A percentile compares a stretch with the other conserved stretches of the same genome.
Evolutionary conservation across 2,797 vertebrate genomes (phyloP).

Genomic region (Eupleurogrammus muticus): DNA sequence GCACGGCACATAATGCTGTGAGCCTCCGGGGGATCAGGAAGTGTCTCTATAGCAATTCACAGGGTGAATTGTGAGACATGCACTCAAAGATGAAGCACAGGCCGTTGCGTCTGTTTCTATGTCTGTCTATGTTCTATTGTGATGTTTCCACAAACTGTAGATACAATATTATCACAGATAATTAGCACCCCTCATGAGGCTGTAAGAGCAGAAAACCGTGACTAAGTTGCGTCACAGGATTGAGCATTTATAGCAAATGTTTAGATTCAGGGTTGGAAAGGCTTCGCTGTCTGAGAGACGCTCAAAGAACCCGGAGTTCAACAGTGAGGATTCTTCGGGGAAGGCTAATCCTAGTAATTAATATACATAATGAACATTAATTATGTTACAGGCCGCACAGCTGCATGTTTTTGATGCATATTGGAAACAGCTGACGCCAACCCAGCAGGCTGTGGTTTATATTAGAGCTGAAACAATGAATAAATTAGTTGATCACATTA

Average conservation of each 20-base stretch:
- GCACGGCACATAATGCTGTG: conserved; percentile 37
- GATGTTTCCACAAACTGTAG: conserved; percentile 24
- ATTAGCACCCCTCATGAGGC: conserved; percentile 7
- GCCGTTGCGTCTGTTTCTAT: conserved; percentile 13
- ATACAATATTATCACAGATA: conserved; percentile 16
- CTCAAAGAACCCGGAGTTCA: neutral
- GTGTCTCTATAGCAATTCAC: conserved; percentile 38
- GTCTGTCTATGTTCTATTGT: conserved; percentile 1
- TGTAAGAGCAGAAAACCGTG: conserved; percentile 2
- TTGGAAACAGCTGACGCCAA: too few relatives aligned
- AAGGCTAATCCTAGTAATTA: neutral
- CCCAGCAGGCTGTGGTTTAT: too few relatives aligned
- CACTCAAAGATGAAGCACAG: conserved; percentile 29
- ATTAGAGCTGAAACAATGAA: too few relatives aligned
- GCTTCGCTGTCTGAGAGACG: neutral
- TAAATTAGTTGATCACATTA: too few relatives aligned
- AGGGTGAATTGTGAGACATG: conserved; percentile 10
- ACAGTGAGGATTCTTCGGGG: neutral
- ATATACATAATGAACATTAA: neutral
- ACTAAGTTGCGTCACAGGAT: neutral
- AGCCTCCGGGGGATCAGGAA: conserved; percentile 31
- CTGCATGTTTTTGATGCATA: neutral
- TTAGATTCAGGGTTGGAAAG: neutral
- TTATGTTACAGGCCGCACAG: neutral
- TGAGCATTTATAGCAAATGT: neutral